These are phyloP conservation scores for Anomalospiza imberbis DNA, from an alignment of 2,797 vertebrate species.

Conservation along the genomic window DNA sequence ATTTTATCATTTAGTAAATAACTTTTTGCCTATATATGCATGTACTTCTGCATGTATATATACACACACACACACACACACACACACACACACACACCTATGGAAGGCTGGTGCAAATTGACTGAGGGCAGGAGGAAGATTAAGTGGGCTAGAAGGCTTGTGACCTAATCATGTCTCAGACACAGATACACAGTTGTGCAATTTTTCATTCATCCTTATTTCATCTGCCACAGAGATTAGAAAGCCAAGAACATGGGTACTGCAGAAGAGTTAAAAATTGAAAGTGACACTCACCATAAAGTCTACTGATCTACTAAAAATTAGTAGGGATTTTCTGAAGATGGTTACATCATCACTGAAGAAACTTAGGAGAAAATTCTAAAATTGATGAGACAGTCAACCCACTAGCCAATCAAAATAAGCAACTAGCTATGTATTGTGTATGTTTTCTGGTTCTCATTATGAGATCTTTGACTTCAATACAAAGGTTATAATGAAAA, in stretches of 20 bases:
- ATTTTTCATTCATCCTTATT: not conserved
- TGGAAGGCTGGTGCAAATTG: not conserved
- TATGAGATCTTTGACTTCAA: not conserved
- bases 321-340: not conserved
- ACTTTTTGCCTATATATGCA: not conserved
- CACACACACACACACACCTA: accelerated
- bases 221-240: not conserved
- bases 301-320: not conserved
- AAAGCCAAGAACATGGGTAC: not conserved
- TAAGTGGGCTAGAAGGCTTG: not conserved
- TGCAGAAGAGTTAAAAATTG: not conserved
- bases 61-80: no score
- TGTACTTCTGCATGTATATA: not conserved
- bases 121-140: not conserved
- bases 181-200: accelerated
- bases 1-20: not conserved
- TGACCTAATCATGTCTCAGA: not conserved
- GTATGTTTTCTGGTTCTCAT: not conserved
- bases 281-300: not conserved
- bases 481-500: not conserved
- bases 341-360: not conserved
- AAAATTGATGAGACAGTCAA: not conserved
- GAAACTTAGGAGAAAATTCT: not conserved
- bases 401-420: not conserved
- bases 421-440: not conserved